Evolutionary conservation across 2,888 invertebrate species (phyloP).

Genomic region (Torymus tubicola): DNA sequence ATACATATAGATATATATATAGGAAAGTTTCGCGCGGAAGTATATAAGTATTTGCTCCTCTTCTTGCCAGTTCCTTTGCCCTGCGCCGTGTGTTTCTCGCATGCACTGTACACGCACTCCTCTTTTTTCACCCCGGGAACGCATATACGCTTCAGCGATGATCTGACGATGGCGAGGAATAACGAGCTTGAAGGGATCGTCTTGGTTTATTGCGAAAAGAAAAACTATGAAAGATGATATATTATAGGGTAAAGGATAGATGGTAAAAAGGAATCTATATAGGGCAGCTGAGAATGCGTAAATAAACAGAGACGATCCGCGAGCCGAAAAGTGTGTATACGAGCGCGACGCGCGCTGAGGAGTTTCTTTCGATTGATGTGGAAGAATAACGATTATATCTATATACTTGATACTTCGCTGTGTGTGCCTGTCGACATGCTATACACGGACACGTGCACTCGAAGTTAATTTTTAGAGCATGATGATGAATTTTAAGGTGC

Average conservation of each 20-base stretch:
- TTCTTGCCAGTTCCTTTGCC: no score
- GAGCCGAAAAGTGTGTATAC: constrained; percentile 36
- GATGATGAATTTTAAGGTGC: not conserved
- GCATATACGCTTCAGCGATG: constrained; percentile 54
- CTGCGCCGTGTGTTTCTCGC: not conserved
- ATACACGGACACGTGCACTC: constrained; percentile 4
- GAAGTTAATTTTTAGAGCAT: constrained; percentile 3
- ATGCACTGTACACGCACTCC: not conserved
- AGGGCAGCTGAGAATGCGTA: not conserved
- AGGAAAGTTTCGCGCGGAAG: no score
- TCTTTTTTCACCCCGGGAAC: constrained; percentile 36
- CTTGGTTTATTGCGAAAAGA: no score
- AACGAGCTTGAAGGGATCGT: no score
- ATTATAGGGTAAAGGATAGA: not conserved
- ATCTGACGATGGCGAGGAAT: no score
- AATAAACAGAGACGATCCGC: not conserved
- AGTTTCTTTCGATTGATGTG: constrained; percentile 5
- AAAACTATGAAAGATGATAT: not conserved
- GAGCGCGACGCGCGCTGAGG: constrained; percentile 7
- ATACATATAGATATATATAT: no score
- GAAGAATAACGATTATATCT: constrained; percentile 7
- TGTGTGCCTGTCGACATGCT: constrained; percentile 19
- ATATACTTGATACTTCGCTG: constrained; percentile 12
- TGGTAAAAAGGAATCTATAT: constrained; percentile 5
- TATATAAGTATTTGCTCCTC: no score